Base-by-base conservation (phyloP, 2,888 invertebrate genomes). In the Seladonia tumulorum region DNA sequence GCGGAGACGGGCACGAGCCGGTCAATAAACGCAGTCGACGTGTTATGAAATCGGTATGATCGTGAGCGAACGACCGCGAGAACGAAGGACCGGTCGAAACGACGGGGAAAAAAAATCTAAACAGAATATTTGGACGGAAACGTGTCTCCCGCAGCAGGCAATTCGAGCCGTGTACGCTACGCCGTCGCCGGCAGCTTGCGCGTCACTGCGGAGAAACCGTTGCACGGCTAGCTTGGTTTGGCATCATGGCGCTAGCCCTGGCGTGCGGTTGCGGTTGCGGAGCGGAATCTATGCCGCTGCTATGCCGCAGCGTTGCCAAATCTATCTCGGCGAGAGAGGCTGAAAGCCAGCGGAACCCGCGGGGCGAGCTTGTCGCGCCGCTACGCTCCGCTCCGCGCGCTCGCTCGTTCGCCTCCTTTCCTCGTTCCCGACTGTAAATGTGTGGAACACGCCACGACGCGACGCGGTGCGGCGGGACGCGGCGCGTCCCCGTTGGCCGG, bases 251-350 rank as follows among this genome's bases (percentile, higher is more conserved):
- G 88, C 86, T 78, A 86, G 88, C 88, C 39, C 91, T 79, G 88
- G 85, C 84, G 87, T 90, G 90, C 91, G 92, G 91, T 89, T 92
- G 92, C 93, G 92, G 90, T 91, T 92, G 91, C 93, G 93, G 92
- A 92, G 93, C 94, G 94, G 94, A 94, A 94, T 93, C 90, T 87
- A 92, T 90, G 90, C 92, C 94, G 90, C 86, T 90, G 92, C 90
- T 91, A 92, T 90, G 78, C 80, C 84, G 87, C 90, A 86, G 83
- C 88, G 90, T 90, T 90, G 90, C 90, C 90, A 90, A 86, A 90
- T 85, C 88, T 84, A 77, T 78, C 63, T 29, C 35, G 68, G 22
- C 71, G 73, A 79, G 71, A 73, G 81, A 22, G 84, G 35, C 71
- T 78, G 78, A 87, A 87, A 87, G 82, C 42, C 82, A 78, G 57